phyloP scores from a whole-genome alignment of 2,888 invertebrate species.

The Aricia artaxerxes region DNA sequence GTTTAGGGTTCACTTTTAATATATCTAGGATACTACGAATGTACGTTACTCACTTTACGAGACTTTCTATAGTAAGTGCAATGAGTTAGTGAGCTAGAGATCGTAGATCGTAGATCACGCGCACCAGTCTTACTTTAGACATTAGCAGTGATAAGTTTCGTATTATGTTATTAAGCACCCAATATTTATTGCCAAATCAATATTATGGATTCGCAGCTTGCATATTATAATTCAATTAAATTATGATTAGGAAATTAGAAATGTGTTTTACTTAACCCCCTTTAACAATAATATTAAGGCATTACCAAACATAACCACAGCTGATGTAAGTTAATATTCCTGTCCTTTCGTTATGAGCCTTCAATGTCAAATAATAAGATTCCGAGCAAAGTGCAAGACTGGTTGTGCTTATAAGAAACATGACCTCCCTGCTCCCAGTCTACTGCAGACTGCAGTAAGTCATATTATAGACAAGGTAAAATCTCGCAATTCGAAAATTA shows the following conservation, averaged over 20 bases:
- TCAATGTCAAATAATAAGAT: neutral
- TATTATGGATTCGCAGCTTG: conserved; percentile 73
- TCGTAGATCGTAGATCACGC: conserved; percentile 47
- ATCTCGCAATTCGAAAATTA: neutral
- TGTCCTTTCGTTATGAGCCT: neutral
- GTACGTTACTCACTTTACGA: conserved; percentile 20
- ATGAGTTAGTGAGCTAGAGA: conserved; percentile 38
- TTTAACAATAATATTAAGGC: neutral
- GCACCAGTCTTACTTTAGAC: conserved; percentile 74
- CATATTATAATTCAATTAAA: conserved; percentile 78
- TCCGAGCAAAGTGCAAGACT: too few species aligned
- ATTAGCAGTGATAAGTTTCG: conserved; percentile 62
- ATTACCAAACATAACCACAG: neutral
- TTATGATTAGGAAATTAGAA: conserved; percentile 70
- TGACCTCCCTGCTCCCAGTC: too few species aligned
- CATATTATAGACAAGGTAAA: neutral
- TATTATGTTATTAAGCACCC: conserved; percentile 71
- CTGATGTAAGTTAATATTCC: neutral
- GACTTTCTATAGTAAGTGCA: conserved; percentile 38
- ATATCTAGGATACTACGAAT: neutral
- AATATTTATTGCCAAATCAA: conserved; percentile 73
- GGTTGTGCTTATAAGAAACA: too few species aligned
- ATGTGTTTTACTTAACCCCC: conserved; percentile 47
- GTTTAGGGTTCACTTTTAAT: neutral
- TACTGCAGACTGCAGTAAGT: too few species aligned